Base-by-base conservation (phyloP, 2,888 invertebrate genomes). In the Parnassius mnemosyne region DNA sequence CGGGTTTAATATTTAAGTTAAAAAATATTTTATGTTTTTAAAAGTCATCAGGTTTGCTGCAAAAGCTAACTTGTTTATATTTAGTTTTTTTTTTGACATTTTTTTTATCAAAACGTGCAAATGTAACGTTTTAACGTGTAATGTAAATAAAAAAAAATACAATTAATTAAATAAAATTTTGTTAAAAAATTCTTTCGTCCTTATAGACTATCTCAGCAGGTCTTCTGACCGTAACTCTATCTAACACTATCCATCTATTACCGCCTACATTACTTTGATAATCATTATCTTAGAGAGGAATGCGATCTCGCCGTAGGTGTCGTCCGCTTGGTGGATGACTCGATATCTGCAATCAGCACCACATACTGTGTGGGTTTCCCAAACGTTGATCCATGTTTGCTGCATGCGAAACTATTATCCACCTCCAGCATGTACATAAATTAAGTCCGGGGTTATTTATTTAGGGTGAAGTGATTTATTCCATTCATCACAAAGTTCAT, bases 201-300 rank as follows among this genome's bases (percentile, higher is more conserved):
- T 10, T 11, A 9, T 16, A 20, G 20, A 12, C 25, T 10, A 3
- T 34, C n/a, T 47, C n/a, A 55, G 55, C 47, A n/a, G 55, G 47
- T 55, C 46, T 20, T 57, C 69, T 71, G 50, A 41, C 11, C 53
- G 44, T 58, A 71, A 77, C 75, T 77, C 76, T 20, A 77, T 76
- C 72, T 78, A 77, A 76, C 77, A 76, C 76, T 77, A 77, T 79
- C 80, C 80, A 87, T 86, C 83, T 76, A 81, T 85, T 82, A 85
- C 82, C 84, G 79, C 86, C 88, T 83, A 87, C 88, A 80, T 80
- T 75, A 76, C 71, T 71, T 70, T 74, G 75, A 76, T 79, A 80
- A 78, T 78, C 78, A 78, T 80, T 87, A 84, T 79, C 80, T 77
- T 73, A 69, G 42, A 52, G 72, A 66, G 81, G 83, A 81, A 83